Percentiles rank a stretch among this genome's conserved stretches.
These are phyloP conservation scores for Graptemys geographica DNA, from an alignment of 2,797 vertebrate species.

Conservation along the genomic window DNA sequence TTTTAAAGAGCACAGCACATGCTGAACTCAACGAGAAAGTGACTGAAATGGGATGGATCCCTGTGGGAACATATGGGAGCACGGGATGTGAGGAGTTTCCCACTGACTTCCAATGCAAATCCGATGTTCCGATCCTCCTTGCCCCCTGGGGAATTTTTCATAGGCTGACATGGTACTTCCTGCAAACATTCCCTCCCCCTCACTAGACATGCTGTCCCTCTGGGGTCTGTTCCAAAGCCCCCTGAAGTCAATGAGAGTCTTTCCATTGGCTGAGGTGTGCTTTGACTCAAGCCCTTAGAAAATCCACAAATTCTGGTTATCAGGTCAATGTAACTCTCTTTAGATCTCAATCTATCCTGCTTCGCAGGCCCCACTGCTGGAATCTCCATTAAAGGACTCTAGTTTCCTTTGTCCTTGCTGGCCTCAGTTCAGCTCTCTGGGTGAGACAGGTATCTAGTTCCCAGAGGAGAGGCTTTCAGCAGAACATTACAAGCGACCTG, in stretches of 20 bases:
- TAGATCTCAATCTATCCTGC: not conserved
- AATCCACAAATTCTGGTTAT: not conserved
- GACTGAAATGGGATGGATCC: not conserved
- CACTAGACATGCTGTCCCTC: not conserved
- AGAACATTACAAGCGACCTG: not conserved
- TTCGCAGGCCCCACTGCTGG: not conserved
- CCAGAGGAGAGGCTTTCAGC: not conserved
- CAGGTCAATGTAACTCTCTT: not conserved
- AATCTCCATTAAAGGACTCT: not conserved
- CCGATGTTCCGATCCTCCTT: not conserved
- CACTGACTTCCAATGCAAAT: not conserved
- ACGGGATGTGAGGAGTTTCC: not conserved
- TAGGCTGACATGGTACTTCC: not conserved
- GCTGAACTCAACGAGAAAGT: not conserved
- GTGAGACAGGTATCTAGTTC: not conserved
- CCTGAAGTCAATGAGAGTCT: not conserved
- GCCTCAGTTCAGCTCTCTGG: too few relatives aligned
- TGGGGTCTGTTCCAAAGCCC: not conserved
- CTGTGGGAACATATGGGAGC: not conserved
- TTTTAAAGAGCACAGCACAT: not conserved
- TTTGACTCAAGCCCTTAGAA: not conserved
- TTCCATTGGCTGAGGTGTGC: not conserved
- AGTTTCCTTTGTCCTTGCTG: too few relatives aligned
- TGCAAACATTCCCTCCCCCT: not conserved
- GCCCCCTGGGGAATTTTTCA: not conserved